Base-by-base conservation (phyloP, 2,113 vertebrate genomes). In the Sciurus niger region DNA sequence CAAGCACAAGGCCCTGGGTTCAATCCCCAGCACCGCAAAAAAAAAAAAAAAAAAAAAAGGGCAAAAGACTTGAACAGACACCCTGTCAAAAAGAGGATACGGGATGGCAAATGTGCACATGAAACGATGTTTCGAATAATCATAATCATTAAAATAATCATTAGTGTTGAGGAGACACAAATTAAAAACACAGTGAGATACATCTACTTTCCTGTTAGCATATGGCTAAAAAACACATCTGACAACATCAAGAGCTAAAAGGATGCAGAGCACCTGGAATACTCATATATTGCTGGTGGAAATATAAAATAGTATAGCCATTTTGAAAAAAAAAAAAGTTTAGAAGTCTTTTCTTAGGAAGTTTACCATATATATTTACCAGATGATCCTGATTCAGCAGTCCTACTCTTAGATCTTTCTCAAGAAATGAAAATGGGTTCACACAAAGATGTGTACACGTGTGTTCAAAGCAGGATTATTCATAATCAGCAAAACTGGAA, bases 401-500 rank as follows among this genome's bases (percentile, higher is more conserved):
- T 87, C 32, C 6, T 11, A 32, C 32, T 72, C 51, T 94, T 95
- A 85, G 34, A 55, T 95, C 65, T 84, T 88, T 77, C 10, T 74
- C 85, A 77, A 78, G 70, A 96, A 93, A 53, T 89, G 91, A 84
- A 94, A 96, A 55, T 92, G 46, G 17, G 10, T 90, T 63, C 40
- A 63, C 46, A 79, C 24, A 84, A 24, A 97, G 89, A 91, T 63
- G 93, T 89, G 53, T 34, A 53, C 14, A 16, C 93, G 25, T 22
- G 22, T 58, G 17, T 92, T 96, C 94, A 67, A 48, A 93, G 46
- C 58, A 92, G 40, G 79, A 80, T 85, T 89, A 51, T 86, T 95
- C 48, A 90, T 93, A 84, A 63, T 95, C 87, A 84, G 51, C 37
- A 76, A 43, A 92, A 84, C 53, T 97, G 77, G 80, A 88, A 96